phyloP scores from a whole-genome alignment of 1,140 invertebrate genomes.

The Micrasema longulum region DNA sequence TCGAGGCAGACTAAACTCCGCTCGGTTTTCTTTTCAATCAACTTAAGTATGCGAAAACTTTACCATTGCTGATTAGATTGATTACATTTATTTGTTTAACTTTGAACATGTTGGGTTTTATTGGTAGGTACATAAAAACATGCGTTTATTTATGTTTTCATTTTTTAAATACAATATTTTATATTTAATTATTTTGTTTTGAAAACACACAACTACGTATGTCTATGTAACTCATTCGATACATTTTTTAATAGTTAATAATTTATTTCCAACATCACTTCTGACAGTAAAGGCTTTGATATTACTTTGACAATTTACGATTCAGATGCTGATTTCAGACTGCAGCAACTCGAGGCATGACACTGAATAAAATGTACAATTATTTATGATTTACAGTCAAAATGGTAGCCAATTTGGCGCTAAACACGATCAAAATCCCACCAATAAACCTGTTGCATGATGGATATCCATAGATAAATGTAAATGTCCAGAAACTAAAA shows the following conservation, averaged over 20 bases:
- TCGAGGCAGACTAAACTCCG: too few relatives aligned
- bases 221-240: neutral
- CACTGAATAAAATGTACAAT: neutral
- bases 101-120: too few relatives aligned
- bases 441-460: constrained; percentile 4
- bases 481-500: constrained; percentile 36
- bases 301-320: neutral
- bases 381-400: neutral
- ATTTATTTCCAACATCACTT: neutral
- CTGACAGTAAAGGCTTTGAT: neutral
- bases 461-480: constrained; percentile 3
- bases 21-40: too few relatives aligned
- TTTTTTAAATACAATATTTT: too few relatives aligned
- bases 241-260: neutral
- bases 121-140: too few relatives aligned
- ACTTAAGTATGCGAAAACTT: too few relatives aligned
- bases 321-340: neutral
- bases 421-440: neutral
- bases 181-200: too few relatives aligned
- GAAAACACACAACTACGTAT: too few relatives aligned
- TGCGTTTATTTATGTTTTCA: too few relatives aligned
- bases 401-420: constrained; percentile 15
- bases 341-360: neutral
- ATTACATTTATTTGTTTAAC: too few relatives aligned
- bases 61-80: too few relatives aligned